These are phyloP conservation scores for Darevskia nairensis DNA, from an alignment of 2,797 vertebrate genomes.

Conservation along the genomic window DNA sequence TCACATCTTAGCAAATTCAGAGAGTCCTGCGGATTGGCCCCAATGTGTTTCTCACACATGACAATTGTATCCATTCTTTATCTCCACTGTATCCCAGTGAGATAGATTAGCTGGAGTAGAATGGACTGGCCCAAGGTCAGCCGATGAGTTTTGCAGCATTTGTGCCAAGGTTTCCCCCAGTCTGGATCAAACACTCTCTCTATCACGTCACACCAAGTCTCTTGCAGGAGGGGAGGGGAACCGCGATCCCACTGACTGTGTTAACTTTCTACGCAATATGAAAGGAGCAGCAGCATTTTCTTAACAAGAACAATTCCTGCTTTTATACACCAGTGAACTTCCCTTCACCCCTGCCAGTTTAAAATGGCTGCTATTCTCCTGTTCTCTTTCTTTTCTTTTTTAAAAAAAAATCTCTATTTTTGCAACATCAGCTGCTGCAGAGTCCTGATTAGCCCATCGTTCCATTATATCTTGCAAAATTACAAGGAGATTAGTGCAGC, in stretches of 20 bases:
- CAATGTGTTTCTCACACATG: background rate
- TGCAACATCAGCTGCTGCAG: background rate
- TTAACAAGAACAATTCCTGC: background rate
- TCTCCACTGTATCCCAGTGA: background rate
- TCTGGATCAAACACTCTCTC: background rate
- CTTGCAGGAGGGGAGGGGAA: background rate
- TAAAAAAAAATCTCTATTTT: background rate
- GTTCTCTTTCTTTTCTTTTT: background rate
- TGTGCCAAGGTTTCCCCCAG: background rate
- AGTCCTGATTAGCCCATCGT: background rate
- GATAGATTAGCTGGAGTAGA: background rate
- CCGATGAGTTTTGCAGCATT: background rate
- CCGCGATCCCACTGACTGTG: background rate
- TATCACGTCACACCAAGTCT: background rate
- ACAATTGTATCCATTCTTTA: background rate
- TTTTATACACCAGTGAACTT: conserved; percentile 10
- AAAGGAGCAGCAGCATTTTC: background rate
- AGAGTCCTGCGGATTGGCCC: background rate
- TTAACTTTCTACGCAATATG: background rate
- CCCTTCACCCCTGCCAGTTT: background rate
- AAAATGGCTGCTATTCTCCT: background rate
- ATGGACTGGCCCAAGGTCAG: background rate
- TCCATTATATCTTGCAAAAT: conserved; percentile 32
- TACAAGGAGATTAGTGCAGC: conserved; percentile 16
- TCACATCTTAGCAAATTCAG: background rate